Base-by-base conservation (phyloP, 2,113 vertebrate species). In the Notothenia coriiceps region DNA sequence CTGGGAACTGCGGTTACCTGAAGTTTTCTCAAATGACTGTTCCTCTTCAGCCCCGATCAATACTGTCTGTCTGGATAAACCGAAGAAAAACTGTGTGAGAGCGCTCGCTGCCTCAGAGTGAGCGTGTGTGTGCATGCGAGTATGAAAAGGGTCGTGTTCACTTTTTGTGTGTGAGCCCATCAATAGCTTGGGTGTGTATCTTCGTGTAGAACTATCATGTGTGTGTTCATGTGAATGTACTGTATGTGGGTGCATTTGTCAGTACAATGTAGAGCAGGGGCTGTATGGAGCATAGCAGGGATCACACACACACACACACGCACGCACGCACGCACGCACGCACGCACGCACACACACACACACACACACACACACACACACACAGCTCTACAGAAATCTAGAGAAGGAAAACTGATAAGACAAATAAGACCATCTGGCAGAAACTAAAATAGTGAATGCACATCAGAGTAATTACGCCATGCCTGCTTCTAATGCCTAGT, bases 11-110 rank as follows among this genome's bases (percentile, higher is more conserved):
- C 25, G 74, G 66, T 79, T 56, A 61, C 77, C 59, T 73, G 14
- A 80, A 74, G 40, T 74, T 70, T 54, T 35, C 20, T 43, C 49
- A 68, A 47, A 35, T 11, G 44, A 49, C 29, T 18, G 60, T 75
- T 54, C 44, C 57, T 17, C 55, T 43, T 55, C 43, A 44, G 47
- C 33, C 20, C 13, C 0, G 7, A 74, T 86, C 85, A 25, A 88
- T 82, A 75, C 43, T 6, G 59, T 76, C 77, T 77, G 84, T 82
- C 79, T 80, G 68, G 52, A 52, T 52, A 52, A 60, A 80, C 52
- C n/a, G 52, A 6, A 78, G 68, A 49, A 70, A 71, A 70, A 65
- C 12, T 20, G 17, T 20, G 70, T 46, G 44, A 2, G 20, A 65
- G 17, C 0, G 0, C 22, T n/a, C 0, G 4, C 35, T 35, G 57